Evolutionary conservation across 1,140 invertebrate genomes (phyloP), one percentile per base, ranked within the genome.

Genomic region (Hypsibius dujardini): DNA sequence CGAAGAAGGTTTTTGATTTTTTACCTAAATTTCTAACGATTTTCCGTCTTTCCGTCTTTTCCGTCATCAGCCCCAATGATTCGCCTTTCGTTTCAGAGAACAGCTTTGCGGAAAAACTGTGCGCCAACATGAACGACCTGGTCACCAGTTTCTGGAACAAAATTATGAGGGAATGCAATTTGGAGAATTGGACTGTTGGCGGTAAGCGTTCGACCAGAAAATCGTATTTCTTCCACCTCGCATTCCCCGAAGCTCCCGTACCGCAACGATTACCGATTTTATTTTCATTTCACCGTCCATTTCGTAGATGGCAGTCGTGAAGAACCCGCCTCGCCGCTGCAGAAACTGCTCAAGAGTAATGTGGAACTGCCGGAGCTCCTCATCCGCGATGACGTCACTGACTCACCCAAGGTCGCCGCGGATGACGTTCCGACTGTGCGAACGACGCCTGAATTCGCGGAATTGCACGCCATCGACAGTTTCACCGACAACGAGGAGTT

Each of bases 101-200:
- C n/a, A n/a, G 50, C 50, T 56, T 56, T n/a, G 7, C 50, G n/a
- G 50, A 7, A 7, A 12, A 7, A n/a, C 50, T 56, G 50, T 56
- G 7, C n/a, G n/a, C 50, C 50, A 56, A 56, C 50, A 56, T 56
- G 50, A n/a, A n/a, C 50, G 50, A 56, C n/a, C n/a, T 56, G 50
- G 7, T 56, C 50, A 56, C 7, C 50, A 56, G 7, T n/a, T 56
- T 56, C 50, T 56, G 50, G 50, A 56, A 56, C 50, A 56, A 56
- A n/a, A 56, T 56, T 7, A 56, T 56, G 50, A 7, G 50, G 50
- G 50, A 56, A 7, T 7, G 7, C 7, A 56, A 56, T 56, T n/a
- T 56, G 7, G 50, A 56, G 7, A 56, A n/a, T 56, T 56, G 50
- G 50, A n/a, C n/a, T 56, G n/a, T 56, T 56, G 50, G 50, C 7